Conservation (phyloP, 2,113 vertebrate genomes). For the Sinocyclocheilus anophthalmus region DNA sequence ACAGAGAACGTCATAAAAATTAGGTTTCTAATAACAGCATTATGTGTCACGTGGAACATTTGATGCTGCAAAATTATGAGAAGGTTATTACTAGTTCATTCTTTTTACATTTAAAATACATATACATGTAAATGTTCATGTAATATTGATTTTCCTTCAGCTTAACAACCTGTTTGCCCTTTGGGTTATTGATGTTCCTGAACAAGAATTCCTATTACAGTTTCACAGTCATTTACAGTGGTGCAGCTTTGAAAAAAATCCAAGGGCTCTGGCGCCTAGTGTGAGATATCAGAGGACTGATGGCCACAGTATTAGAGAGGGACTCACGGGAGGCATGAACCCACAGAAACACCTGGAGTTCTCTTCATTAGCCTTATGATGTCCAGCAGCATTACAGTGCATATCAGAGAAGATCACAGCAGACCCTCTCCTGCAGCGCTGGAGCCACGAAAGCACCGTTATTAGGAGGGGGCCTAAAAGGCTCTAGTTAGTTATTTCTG, state of each 20-base stretch:
- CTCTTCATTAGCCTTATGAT: slow-evolving; percentile 48
- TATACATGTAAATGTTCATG: background rate
- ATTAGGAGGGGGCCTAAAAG: slow-evolving; percentile 40
- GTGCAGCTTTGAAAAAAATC: background rate
- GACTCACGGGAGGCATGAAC: slow-evolving; percentile 8
- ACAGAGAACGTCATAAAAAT: too few species aligned
- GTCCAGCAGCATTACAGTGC: slow-evolving; percentile 43
- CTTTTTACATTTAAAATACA: background rate
- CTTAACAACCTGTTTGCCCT: background rate
- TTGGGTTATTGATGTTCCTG: background rate
- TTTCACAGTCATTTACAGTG: background rate
- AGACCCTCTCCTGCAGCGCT: slow-evolving; percentile 8
- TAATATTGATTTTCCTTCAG: background rate
- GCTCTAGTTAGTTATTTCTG: slow-evolving; percentile 10
- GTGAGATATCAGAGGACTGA: slow-evolving; percentile 22
- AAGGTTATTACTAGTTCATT: background rate
- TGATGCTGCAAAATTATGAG: too few species aligned
- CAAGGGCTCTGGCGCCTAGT: background rate
- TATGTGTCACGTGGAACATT: too few species aligned
- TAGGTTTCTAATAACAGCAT: too few species aligned
- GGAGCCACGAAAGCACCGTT: slow-evolving; percentile 36
- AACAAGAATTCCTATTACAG: background rate
- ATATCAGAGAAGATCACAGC: slow-evolving; percentile 53
- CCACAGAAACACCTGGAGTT: slow-evolving; percentile 20
- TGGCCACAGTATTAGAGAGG: background rate